Base-by-base conservation (phyloP, 1,140 invertebrate genomes). In the Scaptomyza pallida region DNA sequence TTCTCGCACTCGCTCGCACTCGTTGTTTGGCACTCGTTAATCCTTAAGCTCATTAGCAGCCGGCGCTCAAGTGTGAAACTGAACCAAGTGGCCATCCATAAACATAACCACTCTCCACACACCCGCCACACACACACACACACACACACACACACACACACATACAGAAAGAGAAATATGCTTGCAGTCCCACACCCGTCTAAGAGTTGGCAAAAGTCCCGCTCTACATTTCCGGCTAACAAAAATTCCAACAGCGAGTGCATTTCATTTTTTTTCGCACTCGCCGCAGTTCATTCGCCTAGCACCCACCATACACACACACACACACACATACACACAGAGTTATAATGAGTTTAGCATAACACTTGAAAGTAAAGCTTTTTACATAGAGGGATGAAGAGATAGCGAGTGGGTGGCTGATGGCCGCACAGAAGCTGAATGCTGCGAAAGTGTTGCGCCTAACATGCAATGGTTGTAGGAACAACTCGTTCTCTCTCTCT, bases 1-100 rank as follows among this genome's bases (percentile, higher is more conserved):
- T 30, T 21, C 15, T 2, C 9, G n/a, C 12, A 15, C 13, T 16
- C 26, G 12, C 21, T 8, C 17, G 44, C 13, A 19, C 21, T 47
- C 9, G 40, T 37, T 15, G 40, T 3, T 30, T 30, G 9, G 23
- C 23, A 26, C 30, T 26, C 40, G 47, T 21, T 75, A 75, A 83
- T 83, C 76, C 79, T 83, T 85, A 83, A 83, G 81, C 79, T 83
- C 79, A 83, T 83, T 83, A 83, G 79, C 79, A 76, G 81, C 72
- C 70, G 65, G 80, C 65, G 72, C 72, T 80, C 70, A 83, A 83
- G 79, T 83, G 79, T 83, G 80, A 83, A 82, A 83, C 79, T 85
- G 75, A 83, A 72, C 72, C 72, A 85, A 83, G 79, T 85, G 79
- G 67, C 79, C 72, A 69, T 78, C 77, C 72, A 72, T 60, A 69